Base-by-base conservation (phyloP, 2,113 vertebrate genomes). In the Campylorhamphus procurvoides region DNA sequence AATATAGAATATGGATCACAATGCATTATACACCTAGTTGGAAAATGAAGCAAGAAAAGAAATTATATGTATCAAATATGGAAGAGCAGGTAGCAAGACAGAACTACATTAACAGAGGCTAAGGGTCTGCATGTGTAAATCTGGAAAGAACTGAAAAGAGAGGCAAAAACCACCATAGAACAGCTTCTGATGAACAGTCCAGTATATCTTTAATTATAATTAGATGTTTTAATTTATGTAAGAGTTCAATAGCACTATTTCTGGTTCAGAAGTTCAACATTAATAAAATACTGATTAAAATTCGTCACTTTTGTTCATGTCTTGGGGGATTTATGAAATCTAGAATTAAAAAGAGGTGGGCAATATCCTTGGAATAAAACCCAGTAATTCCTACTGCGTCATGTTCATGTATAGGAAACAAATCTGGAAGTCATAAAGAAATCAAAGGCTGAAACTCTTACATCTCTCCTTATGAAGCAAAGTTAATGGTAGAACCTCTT, bases 41-140 rank as follows among this genome's bases (percentile, higher is more conserved):
- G 68, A 96, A 94, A 91, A 88, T 73, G 63, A 94, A 97, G 35
- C 29, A 89, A 87, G 71, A 72, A 89, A 86, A 69, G 7, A 95
- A 94, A 95, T 4, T 11, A 94, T 86, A 42, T 25, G 11, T 79
- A 74, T 84, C 49, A 87, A 87, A 92, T 63, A n/a, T 18, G 33
- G 52, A 80, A 58, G 22, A 13, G 20, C 71, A 72, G 20, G 56
- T 44, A 60, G 7, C 52, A 84, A 81, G 19, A 16, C 44, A 93
- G 28, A 89, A 69, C 6, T 42, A 71, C 1, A 25, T 29, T 23
- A 37, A 23, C 14, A 73, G 9, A 44, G 4, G 10, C 40, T 71
- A 56, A 71, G 3, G 16, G 7, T 85, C 56, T 93, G 27, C 11
- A 11, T 8, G 28, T 35, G 5, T 37, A 82, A 62, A 59, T 81